Conservation (phyloP, 1,140 invertebrate species). For the Drosophila mauritiana region DNA sequence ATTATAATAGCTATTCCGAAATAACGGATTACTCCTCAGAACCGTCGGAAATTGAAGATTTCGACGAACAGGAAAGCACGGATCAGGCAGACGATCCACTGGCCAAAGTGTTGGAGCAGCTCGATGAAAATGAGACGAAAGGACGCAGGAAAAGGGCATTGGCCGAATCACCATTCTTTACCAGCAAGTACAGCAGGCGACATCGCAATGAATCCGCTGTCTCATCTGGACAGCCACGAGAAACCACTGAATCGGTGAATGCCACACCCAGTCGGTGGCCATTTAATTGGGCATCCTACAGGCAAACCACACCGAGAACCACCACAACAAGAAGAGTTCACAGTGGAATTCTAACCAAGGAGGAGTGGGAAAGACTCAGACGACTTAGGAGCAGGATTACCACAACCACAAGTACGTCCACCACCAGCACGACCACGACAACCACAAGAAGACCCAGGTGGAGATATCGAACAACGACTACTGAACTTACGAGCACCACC, state of each 20-base stretch:
- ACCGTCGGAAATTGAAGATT: slow-evolving; percentile 23
- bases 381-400: background rate
- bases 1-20: slow-evolving; percentile 65
- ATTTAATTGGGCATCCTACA: slow-evolving; percentile 19
- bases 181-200: slow-evolving; percentile 59
- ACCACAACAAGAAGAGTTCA: slow-evolving; percentile 16
- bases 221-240: background rate
- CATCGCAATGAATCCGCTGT: slow-evolving; percentile 48
- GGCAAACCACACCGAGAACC: slow-evolving; percentile 14
- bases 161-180: slow-evolving; percentile 24
- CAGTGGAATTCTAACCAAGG: slow-evolving; percentile 34
- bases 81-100: slow-evolving; percentile 57
- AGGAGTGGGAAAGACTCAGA: slow-evolving; percentile 48
- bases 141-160: slow-evolving; percentile 18
- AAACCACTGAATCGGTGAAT: slow-evolving; percentile 7
- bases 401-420: slow-evolving; percentile 3
- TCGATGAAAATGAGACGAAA: slow-evolving; percentile 35
- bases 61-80: slow-evolving; percentile 33
- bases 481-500: slow-evolving; percentile 19
- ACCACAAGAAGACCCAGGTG: slow-evolving; percentile 20
- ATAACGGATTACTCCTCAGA: slow-evolving; percentile 73
- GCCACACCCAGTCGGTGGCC: slow-evolving; percentile 13
- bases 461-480: slow-evolving; percentile 17
- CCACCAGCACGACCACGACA: background rate
- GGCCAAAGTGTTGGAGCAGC: slow-evolving; percentile 48